phyloP scores from a whole-genome alignment of 2,888 invertebrate genomes.

The Ochropleura leucogaster region DNA sequence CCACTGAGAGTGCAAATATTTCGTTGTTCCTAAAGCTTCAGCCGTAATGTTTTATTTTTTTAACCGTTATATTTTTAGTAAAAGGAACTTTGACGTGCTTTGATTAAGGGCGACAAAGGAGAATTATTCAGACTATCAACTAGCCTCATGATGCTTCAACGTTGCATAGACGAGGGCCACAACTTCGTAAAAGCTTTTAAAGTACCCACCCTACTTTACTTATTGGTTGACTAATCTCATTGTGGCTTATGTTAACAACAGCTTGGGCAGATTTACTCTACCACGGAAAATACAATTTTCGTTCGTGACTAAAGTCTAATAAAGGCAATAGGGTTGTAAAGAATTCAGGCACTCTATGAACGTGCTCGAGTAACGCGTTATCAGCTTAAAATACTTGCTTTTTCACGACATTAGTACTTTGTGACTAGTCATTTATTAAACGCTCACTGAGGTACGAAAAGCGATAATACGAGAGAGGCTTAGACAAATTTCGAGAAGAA shows the following conservation, averaged over 20 bases:
- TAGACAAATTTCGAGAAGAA: constrained; percentile 58
- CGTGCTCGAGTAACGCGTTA: constrained; percentile 18
- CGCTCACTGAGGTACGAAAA: constrained; percentile 51
- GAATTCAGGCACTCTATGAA: constrained; percentile 43
- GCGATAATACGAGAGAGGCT: constrained; percentile 59
- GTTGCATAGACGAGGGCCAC: constrained; percentile 13
- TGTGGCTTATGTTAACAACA: constrained; percentile 38
- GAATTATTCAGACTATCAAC: constrained; percentile 46
- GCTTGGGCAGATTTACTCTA: constrained; percentile 7
- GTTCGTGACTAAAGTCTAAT: constrained; percentile 21
- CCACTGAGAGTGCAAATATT: no score
- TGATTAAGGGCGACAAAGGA: constrained; percentile 30
- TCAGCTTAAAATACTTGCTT: constrained; percentile 47
- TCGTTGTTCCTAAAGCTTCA: background rate
- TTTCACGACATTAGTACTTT: constrained; percentile 42
- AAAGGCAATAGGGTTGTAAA: constrained; percentile 40
- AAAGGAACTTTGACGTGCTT: constrained; percentile 19
- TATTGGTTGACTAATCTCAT: constrained; percentile 44
- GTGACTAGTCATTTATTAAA: constrained; percentile 51
- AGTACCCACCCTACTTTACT: constrained; percentile 31
- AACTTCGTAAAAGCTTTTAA: constrained; percentile 51
- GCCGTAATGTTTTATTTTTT: background rate
- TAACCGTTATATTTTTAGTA: constrained; percentile 2
- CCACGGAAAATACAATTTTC: constrained; percentile 9
- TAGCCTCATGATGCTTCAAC: constrained; percentile 2